Base-by-base conservation (phyloP, 2,888 invertebrate genomes). In the Lypha dubia region DNA sequence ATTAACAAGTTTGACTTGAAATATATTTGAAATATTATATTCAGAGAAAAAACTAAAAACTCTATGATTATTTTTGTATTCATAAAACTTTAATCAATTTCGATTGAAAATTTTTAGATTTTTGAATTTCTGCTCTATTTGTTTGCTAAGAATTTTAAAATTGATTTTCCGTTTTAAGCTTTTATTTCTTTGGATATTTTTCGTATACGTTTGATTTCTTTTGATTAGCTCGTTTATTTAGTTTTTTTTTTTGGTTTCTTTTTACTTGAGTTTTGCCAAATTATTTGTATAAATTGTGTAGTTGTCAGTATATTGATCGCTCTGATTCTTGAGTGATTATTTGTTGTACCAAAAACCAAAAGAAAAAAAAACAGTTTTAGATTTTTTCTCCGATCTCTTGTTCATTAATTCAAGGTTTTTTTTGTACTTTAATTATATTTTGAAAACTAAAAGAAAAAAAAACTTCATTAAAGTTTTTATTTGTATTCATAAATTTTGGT, bases 101-200 rank as follows among this genome's bases (percentile, higher is more conserved):
- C 44, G 60, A 60, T 84, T 68, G 8, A 32, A 73, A 62, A 44
- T 56, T n/a, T 44, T 60, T 49, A 13, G 46, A 49, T 77, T 75
- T 58, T 65, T 58, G 28, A 73, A 28, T 83, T 83, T 85, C 75
- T 83, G 75, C 83, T 83, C 79, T 79, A 79, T 65, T 85, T 79
- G 74, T 7, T 60, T 53, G 41, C 28, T 46, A 82, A 71, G 67
- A 73, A 73, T 74, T 79, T 60, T 56, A 22, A 71, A 58, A 68
- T 58, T 32, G 3, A 51, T 79, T 85, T 79, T 83, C 41, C 70
- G 56, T 75, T 79, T 44, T 46, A 32, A 65, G 15, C 74, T 56
- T 73, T 28, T n/a, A n/a, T n/a, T 63, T 51, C 38, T 22, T 53
- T 44, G 32, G 46, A 24, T 32, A 4, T 41, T 38, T 82, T 38